Evolutionary conservation across 2,113 vertebrate species (phyloP).

Genomic region (Aythya baeri): DNA sequence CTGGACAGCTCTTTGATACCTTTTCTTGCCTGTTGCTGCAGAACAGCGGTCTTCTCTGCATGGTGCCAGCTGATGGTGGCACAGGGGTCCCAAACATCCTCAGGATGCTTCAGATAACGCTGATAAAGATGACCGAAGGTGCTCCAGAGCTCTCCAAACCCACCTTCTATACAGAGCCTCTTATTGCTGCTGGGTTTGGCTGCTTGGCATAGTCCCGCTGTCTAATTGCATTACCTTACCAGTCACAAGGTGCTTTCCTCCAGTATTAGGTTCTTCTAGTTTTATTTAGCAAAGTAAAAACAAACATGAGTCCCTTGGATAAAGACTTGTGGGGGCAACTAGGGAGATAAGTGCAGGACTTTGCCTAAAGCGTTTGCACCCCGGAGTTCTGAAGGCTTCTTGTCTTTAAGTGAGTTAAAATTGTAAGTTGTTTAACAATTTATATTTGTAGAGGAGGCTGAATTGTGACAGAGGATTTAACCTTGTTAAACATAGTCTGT

Average conservation of each 20-base stretch:
- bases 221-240: not conserved
- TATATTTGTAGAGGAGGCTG: not conserved
- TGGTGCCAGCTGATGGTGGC: not conserved
- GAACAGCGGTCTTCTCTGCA: not conserved
- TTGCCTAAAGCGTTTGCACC: not conserved
- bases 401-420: not conserved
- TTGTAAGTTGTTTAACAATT: not conserved
- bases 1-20: not conserved
- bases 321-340: not conserved
- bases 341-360: not conserved
- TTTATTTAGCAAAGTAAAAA: not conserved
- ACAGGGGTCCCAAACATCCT: not conserved
- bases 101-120: not conserved
- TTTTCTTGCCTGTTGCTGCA: not conserved
- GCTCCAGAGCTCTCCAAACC: not conserved
- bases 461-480: not conserved
- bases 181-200: not conserved
- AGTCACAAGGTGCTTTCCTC: too few species aligned
- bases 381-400: not conserved
- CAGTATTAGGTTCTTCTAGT: not conserved
- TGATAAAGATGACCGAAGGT: not conserved
- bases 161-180: fast-evolving
- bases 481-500: not conserved
- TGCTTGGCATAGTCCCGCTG: not conserved
- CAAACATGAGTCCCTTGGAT: not conserved